phyloP scores from a whole-genome alignment of 2,113 vertebrate species.

The Boleophthalmus pectinirostris region DNA sequence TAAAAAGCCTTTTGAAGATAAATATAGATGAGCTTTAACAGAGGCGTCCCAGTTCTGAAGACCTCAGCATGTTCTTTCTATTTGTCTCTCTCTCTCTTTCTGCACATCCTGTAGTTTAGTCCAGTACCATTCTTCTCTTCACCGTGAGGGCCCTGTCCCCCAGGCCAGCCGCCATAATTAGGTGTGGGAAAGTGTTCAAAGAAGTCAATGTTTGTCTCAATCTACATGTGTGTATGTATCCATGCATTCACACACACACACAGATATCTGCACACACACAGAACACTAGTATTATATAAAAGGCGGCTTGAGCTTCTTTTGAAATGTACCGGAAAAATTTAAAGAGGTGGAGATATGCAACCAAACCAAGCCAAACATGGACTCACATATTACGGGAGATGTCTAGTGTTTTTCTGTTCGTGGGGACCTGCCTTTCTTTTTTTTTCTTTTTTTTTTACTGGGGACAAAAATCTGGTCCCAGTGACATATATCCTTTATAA shows the following conservation, averaged over 20 bases:
- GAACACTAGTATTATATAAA: slow-evolving; percentile 72
- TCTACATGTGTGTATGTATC: slow-evolving; percentile 11
- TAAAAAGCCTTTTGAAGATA: slow-evolving; percentile 19
- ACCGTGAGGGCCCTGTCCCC: slow-evolving; percentile 54
- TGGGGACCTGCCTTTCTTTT: too few relatives aligned
- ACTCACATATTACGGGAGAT: background rate
- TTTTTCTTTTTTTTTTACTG: too few relatives aligned
- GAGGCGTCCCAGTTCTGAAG: slow-evolving; percentile 57
- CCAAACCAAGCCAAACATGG: slow-evolving; percentile 37
- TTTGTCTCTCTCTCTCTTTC: slow-evolving; percentile 36
- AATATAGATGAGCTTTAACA: slow-evolving; percentile 28
- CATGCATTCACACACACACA: too few relatives aligned
- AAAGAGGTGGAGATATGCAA: slow-evolving; percentile 52
- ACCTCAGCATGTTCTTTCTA: slow-evolving; percentile 38
- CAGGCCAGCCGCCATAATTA: slow-evolving; percentile 67
- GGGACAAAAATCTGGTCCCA: too few relatives aligned
- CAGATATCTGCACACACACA: background rate
- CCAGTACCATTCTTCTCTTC: slow-evolving; percentile 53
- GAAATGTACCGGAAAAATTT: slow-evolving; percentile 63
- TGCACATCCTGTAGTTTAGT: slow-evolving; percentile 42
- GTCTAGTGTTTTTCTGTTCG: background rate
- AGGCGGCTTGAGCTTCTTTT: slow-evolving; percentile 59
- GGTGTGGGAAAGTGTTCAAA: slow-evolving; percentile 62
- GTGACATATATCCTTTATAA: too few relatives aligned
- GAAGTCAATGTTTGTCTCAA: slow-evolving; percentile 56